Base-by-base conservation (phyloP, 1,140 invertebrate genomes). In the Plutomurus gul region DNA sequence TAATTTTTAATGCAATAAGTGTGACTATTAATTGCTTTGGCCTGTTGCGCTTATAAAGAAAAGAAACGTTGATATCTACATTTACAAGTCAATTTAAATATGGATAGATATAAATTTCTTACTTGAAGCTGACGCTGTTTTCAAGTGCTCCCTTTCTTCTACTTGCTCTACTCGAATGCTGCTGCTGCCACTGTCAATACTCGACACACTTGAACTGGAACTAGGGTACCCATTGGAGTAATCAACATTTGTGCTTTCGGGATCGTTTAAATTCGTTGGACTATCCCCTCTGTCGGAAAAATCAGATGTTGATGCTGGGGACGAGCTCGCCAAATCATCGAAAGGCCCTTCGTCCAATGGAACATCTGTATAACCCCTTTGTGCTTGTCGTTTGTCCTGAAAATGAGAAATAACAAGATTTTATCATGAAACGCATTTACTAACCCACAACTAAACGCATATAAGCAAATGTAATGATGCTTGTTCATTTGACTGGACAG, bases 321-420 rank as follows among this genome's bases (percentile, higher is more conserved):
- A 79, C 3, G 77, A 79, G 16, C 47, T 72, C 20, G 40, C 56
- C n/a, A 79, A 39, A 13, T 81, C 77, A 20, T 74, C 47, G 36
- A 76, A 76, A 0, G 80, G 77, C 1, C 77, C 78, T 25, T 78
- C 73, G 11, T 75, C 70, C n/a, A 82, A 37, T 8, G 81, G 81
- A 25, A 82, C 71, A 33, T 82, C 81, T 37, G 81, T 82, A 65
- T 82, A 82, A 16, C 76, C 74, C 16, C 81, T 51, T 75, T 78
- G 72, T n/a, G 77, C 78, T 73, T 82, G 81, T 8, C 81, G 40
- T 51, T 82, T 82, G 25, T 79, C 78, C 46, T 79, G 43, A 22
- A 27, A 6, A 40, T 43, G 13, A 72, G 11, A 36, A 60, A 25
- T 60, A 3, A 60, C 0, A 25, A 25, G 5, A n/a, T 51, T n/a